A percentile compares a stretch with the other conserved stretches of the same genome.
Conservation (phyloP, 2,888 invertebrate genomes). For the Nasonovia ribisnigri region DNA sequence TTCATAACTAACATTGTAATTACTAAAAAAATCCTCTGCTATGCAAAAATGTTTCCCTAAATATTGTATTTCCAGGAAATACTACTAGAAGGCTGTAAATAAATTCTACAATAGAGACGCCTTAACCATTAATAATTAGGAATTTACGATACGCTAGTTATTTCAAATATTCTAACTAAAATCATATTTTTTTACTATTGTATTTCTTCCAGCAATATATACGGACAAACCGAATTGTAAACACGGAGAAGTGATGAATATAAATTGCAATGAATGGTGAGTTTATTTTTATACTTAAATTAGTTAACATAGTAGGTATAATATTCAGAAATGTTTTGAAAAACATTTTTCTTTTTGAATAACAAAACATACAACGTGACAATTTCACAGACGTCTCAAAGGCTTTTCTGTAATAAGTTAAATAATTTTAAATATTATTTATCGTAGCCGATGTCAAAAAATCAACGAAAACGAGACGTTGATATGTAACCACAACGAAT, state of each 20-base stretch:
- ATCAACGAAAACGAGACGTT: slow-evolving; percentile 71
- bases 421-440: background rate
- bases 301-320: too few relatives aligned
- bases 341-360: background rate
- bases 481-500: slow-evolving; percentile 79
- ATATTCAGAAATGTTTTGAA: background rate
- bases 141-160: background rate
- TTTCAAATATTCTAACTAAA: background rate
- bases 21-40: background rate
- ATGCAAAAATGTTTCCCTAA: background rate
- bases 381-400: background rate
- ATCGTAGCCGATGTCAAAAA: slow-evolving; percentile 71
- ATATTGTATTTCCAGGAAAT: background rate
- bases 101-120: background rate
- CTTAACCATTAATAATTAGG: background rate
- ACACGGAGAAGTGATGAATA: slow-evolving; percentile 72
- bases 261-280: slow-evolving; percentile 85
- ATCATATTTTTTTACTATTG: background rate
- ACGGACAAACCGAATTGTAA: background rate
- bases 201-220: background rate
- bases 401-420: background rate
- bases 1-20: background rate
- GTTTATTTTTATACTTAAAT: slow-evolving; percentile 68
- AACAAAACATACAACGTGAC: background rate
- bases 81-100: background rate